Base-by-base conservation (phyloP, 2,113 vertebrate species). In the Hylia prasina region DNA sequence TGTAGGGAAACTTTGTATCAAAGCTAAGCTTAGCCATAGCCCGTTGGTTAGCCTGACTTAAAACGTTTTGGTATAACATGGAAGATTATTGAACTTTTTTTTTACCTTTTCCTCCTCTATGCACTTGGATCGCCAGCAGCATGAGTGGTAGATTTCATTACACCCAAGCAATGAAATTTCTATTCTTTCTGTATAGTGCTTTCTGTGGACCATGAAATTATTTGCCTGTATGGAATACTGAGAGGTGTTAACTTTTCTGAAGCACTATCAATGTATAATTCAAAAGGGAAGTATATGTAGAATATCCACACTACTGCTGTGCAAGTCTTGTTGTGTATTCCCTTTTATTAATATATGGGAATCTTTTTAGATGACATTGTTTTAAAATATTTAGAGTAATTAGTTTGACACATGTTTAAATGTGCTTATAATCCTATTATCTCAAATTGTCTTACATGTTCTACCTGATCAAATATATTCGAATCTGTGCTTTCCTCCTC, bases 171-270 rank as follows among this genome's bases (percentile, higher is more conserved):
- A 78, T 92, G 83, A 81, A 93, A 92, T 94, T 87, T 93, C 57
- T 79, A 1, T 87, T 96, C 53, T 95, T 82, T 54, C 63, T 86
- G 27, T 65, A 50, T 63, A 78, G 80, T 77, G 54, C 24, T 81
- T 92, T 93, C 79, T 90, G 54, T 93, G 80, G 80, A 89, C 93
- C 93, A 68, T 92, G 82, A 95, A 93, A 96, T 94, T 89, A 94
- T 94, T 95, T 1, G 0, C 64, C 85, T 81, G 47, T 90, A 31
- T 84, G 39, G 86, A 96, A 86, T 89, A 83, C 42, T 58, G 72
- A 92, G 64, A 71, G 35, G 42, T 54, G 40, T 71, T 94, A 95
- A 82, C 54, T 86, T 90, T 82, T 81, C 30, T 89, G 23, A 89
- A 92, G 68, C 44, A 37, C 79, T 69, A 11, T 73, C 69, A 77